Conservation (phyloP, 2,113 vertebrate species). For the Telmatochromis sp. region DNA sequence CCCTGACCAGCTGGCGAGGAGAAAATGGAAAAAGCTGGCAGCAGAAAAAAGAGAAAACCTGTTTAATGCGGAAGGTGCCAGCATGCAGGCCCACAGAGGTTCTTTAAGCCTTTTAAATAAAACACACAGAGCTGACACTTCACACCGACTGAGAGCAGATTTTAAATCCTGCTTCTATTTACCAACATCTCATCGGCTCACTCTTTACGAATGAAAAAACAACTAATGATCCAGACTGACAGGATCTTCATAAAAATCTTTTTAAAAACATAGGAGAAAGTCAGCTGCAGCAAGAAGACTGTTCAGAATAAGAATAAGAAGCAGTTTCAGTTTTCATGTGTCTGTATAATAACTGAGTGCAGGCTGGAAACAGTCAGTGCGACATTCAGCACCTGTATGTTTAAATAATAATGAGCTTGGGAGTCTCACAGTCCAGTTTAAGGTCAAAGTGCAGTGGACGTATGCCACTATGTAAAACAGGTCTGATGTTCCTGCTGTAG, state of each 20-base stretch:
- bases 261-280: background rate
- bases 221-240: background rate
- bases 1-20: conserved; percentile 67
- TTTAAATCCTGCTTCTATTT: background rate
- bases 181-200: background rate
- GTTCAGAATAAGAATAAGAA: background rate
- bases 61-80: background rate
- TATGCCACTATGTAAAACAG: background rate
- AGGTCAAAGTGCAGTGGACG: background rate
- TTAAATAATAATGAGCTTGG: background rate
- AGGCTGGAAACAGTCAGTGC: background rate
- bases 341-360: background rate
- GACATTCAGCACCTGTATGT: background rate
- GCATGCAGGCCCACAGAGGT: background rate
- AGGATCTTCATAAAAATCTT: background rate
- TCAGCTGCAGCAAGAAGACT: background rate
- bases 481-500: background rate
- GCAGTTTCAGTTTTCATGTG: background rate
- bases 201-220: background rate
- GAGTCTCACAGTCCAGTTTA: background rate
- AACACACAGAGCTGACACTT: background rate
- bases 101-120: background rate
- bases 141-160: background rate
- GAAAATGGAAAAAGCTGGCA: conserved; percentile 42
- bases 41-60: conserved; percentile 19